Evolutionary conservation across 2,113 vertebrate genomes (phyloP), one percentile per base, ranked within the genome.

Genomic region (Corythornis vintsioides): DNA sequence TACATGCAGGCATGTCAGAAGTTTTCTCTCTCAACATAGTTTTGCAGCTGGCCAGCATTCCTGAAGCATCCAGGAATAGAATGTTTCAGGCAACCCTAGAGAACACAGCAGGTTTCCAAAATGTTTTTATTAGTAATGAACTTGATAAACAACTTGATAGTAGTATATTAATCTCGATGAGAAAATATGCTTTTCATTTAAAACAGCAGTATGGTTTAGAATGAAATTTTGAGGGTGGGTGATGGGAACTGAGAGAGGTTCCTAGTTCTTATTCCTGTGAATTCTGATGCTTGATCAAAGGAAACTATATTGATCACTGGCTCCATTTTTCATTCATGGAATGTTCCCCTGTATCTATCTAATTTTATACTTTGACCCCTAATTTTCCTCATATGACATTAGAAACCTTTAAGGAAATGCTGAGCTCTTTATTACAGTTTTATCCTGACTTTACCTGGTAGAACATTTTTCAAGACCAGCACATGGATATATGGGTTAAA

Each of bases 1-100:
- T 95, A 92, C 66, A 55, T 67, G 74, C 0, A 31, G 88, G 74
- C 84, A 86, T 78, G 93, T 87, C 38, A 83, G 85, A 95, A 94
- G 48, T 88, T 94, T 95, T 50, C 47, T 88, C 45, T 95, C 83
- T 92, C 86, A 87, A 94, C 29, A 42, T 87, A 83, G 70, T 72
- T 77, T 94, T 88, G 74, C 91, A 92, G 89, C 89, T 90, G 26
- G 63, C 83, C 83, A 81, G 77, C 84, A 86, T 93, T 97, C 95
- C 80, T 96, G 90, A 88, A 78, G 40, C 72, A 72, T 97, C 72
- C 55, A 90, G 93, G 88, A 97, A 93, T 3, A 90, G 47, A 94
- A 83, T 67, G 61, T 35, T 81, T 84, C 48, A 92, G 71, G 83
- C 55, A 93, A 72, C 86, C 88, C 89, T 73, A 28, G 89, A 50